Conservation (phyloP, 2,113 vertebrate genomes). For the Rallus limicola region DNA sequence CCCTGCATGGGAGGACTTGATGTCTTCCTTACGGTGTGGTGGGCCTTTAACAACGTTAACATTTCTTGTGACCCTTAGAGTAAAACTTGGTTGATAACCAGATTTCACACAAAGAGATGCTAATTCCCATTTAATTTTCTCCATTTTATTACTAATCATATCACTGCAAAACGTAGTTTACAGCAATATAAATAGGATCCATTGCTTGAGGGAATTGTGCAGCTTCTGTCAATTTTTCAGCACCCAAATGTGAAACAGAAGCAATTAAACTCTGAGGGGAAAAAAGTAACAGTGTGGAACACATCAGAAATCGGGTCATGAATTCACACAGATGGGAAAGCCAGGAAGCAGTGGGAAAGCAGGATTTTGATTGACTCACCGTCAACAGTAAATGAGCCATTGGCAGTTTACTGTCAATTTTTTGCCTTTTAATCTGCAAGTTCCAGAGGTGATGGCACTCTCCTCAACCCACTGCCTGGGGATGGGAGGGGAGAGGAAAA, state of each 20-base stretch:
- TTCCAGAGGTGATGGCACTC: slow-evolving; percentile 49
- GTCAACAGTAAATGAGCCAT: slow-evolving; percentile 72
- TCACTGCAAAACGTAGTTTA: slow-evolving; percentile 68
- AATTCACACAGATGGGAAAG: slow-evolving; percentile 74
- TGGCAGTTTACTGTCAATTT: slow-evolving; percentile 65
- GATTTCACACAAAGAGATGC: slow-evolving; percentile 42
- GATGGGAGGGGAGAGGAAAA: background rate
- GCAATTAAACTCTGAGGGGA: slow-evolving; percentile 74
- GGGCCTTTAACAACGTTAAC: background rate
- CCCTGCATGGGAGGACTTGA: background rate
- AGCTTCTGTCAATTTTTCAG: slow-evolving; percentile 75
- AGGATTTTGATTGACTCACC: slow-evolving; percentile 70
- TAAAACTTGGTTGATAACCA: slow-evolving; percentile 11
- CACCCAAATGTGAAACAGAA: slow-evolving; percentile 74
- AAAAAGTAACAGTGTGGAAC: slow-evolving; percentile 74
- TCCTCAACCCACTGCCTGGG: background rate
- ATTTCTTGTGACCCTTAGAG: slow-evolving; percentile 20
- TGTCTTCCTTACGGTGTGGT: background rate
- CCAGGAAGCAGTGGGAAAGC: slow-evolving; percentile 68
- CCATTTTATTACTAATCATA: slow-evolving; percentile 73
- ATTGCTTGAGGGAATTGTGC: slow-evolving; percentile 72
- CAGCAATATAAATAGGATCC: slow-evolving; percentile 72
- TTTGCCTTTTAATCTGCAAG: slow-evolving; percentile 64
- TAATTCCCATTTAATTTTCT: slow-evolving; percentile 71
- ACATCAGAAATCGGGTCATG: slow-evolving; percentile 74